phyloP scores from a whole-genome alignment of 1,140 invertebrate genomes.

The Aphelenchoides besseyi region DNA sequence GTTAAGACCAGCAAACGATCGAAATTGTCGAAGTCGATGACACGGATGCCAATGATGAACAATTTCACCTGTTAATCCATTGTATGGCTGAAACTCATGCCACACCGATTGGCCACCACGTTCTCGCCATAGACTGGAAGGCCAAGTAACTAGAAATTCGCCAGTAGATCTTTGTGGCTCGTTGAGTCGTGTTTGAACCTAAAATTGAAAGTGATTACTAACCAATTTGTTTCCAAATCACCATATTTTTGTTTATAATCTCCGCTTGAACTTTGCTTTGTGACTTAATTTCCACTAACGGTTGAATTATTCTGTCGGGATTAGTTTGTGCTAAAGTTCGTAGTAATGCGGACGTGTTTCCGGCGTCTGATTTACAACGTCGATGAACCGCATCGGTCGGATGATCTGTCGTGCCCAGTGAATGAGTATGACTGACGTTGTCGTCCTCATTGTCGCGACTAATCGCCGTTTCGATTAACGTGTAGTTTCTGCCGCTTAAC shows the following conservation, averaged over 20 bases:
- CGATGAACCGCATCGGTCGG: background rate
- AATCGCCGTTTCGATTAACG: slow-evolving; percentile 4
- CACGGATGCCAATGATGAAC: slow-evolving; percentile 30
- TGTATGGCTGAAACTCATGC: slow-evolving; percentile 21
- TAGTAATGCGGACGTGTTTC: background rate
- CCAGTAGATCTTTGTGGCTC: slow-evolving; percentile 31
- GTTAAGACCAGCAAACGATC: too few species aligned
- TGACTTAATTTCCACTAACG: too few species aligned
- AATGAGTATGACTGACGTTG: slow-evolving; percentile 21
- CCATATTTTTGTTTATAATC: slow-evolving; percentile 31
- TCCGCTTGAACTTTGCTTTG: slow-evolving; percentile 14
- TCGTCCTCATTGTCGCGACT: slow-evolving; percentile 17
- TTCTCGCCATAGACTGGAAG: slow-evolving; percentile 32
- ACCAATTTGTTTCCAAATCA: slow-evolving; percentile 11
- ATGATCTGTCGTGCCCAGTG: background rate
- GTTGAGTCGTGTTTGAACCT: slow-evolving; percentile 31
- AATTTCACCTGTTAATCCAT: slow-evolving; percentile 27
- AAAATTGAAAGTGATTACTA: slow-evolving; percentile 14
- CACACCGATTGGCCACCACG: slow-evolving; percentile 38
- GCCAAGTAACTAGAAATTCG: slow-evolving; percentile 35
- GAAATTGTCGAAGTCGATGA: background rate
- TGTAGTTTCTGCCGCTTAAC: background rate
- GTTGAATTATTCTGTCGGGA: background rate
- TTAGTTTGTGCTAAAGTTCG: background rate
- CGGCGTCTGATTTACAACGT: slow-evolving; percentile 23